Base-by-base conservation (phyloP, 2,797 vertebrate species). In the Alca torda region DNA sequence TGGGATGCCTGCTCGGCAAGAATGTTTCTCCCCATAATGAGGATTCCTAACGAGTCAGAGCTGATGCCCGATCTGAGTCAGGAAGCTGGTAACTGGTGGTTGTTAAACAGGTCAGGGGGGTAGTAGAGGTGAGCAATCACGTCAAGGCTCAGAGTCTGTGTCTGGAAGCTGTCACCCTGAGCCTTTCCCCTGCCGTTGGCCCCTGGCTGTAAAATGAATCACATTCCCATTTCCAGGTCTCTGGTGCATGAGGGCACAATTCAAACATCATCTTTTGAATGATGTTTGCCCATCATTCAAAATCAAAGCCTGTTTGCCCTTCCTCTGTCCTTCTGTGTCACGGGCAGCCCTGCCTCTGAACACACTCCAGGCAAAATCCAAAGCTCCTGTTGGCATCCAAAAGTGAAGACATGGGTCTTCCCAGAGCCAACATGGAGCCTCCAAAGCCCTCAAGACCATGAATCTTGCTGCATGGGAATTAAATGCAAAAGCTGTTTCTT, bases 231-330 rank as follows among this genome's bases (percentile, higher is more conserved):
- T 85, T 72, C 56, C 82, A 87, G 82, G 64, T 74, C 56, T 41
- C 68, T 92, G 64, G 64, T 74, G 41, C 56, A 67, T 35, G 56
- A 89, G 79, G 82, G n/a, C 56, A 79, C 86, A 73, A 84, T 79
- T 81, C 63, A 90, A 56, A 89, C 2, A 26, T 76, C 74, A 92
- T 82, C 50, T 81, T 89, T 78, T 87, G 89, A 95, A 79, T 84
- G 43, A 89, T 76, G 80, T 46, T 94, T 87, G 77, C 86, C 59
- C 77, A 89, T 95, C 70, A 65, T 48, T 96, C 87, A 94, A 73
- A 73, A 89, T 90, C 74, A 92, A 90, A 90, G 35, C 3, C 1
- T 59, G 65, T 75, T 73, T 90, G 90, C 65, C 85, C 69, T 94
- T 95, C 70, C 50, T 43, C 26, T 68, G 80, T 81, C 80, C 80